Evolutionary conservation across 2,888 invertebrate genomes (phyloP).

Genomic region (Lasiommata megera): DNA sequence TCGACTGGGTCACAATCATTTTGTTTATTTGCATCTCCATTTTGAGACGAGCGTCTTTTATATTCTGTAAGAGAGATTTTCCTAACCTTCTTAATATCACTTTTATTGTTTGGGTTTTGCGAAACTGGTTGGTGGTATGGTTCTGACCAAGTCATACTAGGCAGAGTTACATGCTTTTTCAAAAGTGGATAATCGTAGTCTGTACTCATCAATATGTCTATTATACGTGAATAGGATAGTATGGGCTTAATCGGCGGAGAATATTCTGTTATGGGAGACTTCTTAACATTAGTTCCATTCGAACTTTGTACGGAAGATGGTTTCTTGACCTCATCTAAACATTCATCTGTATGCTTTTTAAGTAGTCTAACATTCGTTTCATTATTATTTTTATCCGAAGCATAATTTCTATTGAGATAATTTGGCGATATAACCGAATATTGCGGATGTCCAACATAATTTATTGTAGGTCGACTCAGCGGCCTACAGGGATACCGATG

Average conservation of each 20-base stretch:
- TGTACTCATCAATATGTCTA: constrained; percentile 28
- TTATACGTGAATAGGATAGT: constrained; percentile 45
- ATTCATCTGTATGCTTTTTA: no score
- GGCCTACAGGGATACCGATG: neutral
- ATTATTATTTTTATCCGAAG: no score
- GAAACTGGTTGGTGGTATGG: neutral
- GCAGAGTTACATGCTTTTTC: no score
- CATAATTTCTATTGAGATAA: neutral
- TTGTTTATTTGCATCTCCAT: constrained; percentile 21
- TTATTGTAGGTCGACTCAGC: neutral
- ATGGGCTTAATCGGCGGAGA: constrained; percentile 61
- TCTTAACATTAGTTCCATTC: neutral
- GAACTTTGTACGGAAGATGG: neutral
- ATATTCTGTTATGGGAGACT: constrained; percentile 37
- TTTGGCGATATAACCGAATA: neutral
- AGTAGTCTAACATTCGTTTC: no score
- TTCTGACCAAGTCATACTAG: no score
- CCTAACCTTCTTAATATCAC: neutral
- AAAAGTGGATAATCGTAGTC: neutral
- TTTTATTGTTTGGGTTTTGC: neutral
- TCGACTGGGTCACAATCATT: neutral
- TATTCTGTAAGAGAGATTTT: neutral
- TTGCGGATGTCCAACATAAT: neutral
- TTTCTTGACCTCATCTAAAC: neutral
- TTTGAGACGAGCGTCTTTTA: neutral